Evolutionary conservation across 2,797 vertebrate genomes (phyloP), one percentile per base, ranked within the genome.

Genomic region (Pipistrellus pygmaeus): DNA sequence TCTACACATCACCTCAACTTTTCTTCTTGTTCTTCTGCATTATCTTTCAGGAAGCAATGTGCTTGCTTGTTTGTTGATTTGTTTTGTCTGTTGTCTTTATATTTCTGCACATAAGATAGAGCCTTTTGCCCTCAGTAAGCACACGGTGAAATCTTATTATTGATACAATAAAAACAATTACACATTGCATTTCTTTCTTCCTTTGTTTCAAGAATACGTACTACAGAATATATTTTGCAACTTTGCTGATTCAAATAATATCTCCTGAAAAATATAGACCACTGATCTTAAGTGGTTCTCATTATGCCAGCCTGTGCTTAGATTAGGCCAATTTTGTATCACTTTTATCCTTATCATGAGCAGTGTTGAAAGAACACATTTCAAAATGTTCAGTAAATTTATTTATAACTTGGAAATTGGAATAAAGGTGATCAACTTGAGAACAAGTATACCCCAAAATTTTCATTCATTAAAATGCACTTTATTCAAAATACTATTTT

Each of bases 401-500:
- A 78, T 60, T 66, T 60, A 48, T 83, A 35, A 57, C 1, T 90
- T 76, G 15, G 41, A 71, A 76, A 35, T 72, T 23, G 41, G 27
- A 5, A n/a, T 64, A 75, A 88, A 73, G 8, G 14, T 64, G 46
- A 30, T 77, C 5, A 90, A 44, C 51, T 10, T 4, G 23, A n/a
- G 8, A 25, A 64, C 10, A 72, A 12, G 12, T 83, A 7, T 15
- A 71, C 3, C 4, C 41, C 27, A 53, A n/a, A 51, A 55, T 83
- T 38, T 57, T 17, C 64, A 30, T 76, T 21, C 80, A 44, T 18
- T 27, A 44, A 17, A 69, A 86, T n/a, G 13, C 12, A 44, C 32
- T 53, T 90, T 81, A 30, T 81, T 90, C 27, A 44, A 81, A 75
- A 85, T 5, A 72, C 18, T n/a, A 25, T 78, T 69, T 88, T 78